phyloP scores from a whole-genome alignment of 2,797 vertebrate species.

The Sciaenops ocellatus region DNA sequence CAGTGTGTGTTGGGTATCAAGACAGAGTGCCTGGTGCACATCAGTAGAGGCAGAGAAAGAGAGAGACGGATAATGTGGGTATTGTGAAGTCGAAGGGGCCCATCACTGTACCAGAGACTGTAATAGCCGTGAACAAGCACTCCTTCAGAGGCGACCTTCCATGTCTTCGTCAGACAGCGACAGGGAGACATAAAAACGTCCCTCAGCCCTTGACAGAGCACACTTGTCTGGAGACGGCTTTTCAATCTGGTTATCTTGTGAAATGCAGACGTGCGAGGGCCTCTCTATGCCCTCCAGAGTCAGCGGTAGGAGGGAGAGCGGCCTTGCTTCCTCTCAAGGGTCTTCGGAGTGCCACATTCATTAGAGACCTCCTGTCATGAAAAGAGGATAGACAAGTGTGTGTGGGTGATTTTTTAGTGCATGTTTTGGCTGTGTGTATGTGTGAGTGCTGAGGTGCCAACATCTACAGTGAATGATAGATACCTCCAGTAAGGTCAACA shows the following conservation, averaged over 20 bases:
- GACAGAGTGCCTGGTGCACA: constrained; percentile 69
- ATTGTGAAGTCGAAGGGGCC: constrained; percentile 69
- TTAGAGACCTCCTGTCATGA: constrained; percentile 70
- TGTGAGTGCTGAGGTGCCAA: constrained; percentile 63
- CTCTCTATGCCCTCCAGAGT: constrained; percentile 59
- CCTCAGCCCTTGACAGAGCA: constrained; percentile 69
- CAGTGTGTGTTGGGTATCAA: constrained; percentile 77
- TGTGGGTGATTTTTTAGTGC: constrained; percentile 41
- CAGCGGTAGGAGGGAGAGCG: constrained; percentile 54
- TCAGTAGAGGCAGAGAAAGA: constrained; percentile 55
- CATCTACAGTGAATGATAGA: constrained; percentile 78
- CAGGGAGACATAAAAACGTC: constrained; percentile 66
- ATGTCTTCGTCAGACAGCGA: constrained; percentile 56
- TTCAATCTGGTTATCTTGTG: constrained; percentile 77
- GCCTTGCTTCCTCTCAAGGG: constrained; percentile 77
- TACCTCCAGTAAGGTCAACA: constrained; percentile 68
- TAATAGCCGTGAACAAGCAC: constrained; percentile 68
- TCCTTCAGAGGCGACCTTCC: constrained; percentile 67
- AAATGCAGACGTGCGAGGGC: constrained; percentile 67
- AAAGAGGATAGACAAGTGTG: constrained; percentile 46
- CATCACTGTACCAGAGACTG: constrained; percentile 69
- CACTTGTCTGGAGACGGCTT: constrained; percentile 72
- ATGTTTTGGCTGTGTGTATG: constrained; percentile 23
- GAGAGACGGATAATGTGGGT: constrained; percentile 67
- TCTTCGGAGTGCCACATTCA: constrained; percentile 69